Evolutionary conservation across 2,113 vertebrate species (phyloP).

Genomic region (Scytalopus superciliaris): DNA sequence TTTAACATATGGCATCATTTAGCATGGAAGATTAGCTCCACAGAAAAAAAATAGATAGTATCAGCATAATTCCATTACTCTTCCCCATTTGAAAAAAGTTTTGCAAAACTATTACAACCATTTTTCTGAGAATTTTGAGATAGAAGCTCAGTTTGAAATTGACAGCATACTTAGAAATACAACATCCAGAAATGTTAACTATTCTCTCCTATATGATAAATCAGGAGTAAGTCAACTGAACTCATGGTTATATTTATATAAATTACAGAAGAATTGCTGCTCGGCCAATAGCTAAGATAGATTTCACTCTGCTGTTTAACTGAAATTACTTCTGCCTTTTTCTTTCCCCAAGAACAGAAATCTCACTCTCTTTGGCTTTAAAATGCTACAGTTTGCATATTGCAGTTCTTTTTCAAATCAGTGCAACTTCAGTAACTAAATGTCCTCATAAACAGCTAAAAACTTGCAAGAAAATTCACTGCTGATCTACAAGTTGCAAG

Average conservation of each 20-base stretch:
- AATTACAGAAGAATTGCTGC: not conserved
- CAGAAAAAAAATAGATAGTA: not conserved
- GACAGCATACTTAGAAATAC: not conserved
- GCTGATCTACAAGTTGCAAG: not conserved
- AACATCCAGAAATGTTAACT: not conserved
- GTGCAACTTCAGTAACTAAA: not conserved
- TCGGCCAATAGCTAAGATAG: not conserved
- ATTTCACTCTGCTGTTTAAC: not conserved
- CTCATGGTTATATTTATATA: not conserved
- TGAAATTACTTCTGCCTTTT: not conserved
- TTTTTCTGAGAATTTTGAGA: not conserved
- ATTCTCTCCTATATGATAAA: not conserved
- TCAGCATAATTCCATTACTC: not conserved
- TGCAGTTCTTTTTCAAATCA: not conserved
- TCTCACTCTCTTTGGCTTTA: not conserved
- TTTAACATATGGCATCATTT: slow-evolving; percentile 31
- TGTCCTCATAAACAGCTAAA: not conserved
- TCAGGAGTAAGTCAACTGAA: not conserved
- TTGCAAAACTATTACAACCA: not conserved
- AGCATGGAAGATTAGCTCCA: not conserved
- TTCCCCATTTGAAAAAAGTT: not conserved
- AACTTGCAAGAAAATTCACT: not conserved
- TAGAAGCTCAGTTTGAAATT: not conserved
- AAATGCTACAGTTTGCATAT: not conserved
- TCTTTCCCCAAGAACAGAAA: not conserved